Conservation (phyloP, 2,113 vertebrate genomes). For the Megalops atlanticus region DNA sequence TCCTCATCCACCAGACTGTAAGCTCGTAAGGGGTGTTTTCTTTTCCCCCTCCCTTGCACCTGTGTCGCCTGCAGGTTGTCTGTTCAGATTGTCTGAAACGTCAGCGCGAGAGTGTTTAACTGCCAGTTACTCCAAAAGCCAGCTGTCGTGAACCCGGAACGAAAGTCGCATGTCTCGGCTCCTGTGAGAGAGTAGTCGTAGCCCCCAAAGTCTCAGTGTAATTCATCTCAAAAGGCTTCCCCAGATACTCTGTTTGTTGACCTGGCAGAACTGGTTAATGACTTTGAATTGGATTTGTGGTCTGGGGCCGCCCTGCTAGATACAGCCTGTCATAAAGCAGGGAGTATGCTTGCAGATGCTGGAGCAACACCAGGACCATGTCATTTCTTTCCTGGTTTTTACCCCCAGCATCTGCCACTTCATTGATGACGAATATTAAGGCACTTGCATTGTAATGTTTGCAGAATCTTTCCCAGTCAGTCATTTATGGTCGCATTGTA, state of each 20-base stretch:
- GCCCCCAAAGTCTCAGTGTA: background rate
- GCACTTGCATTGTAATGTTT: no score
- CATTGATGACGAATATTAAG: no score
- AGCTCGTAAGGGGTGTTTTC: background rate
- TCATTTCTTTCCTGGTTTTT: background rate
- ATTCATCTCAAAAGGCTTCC: background rate
- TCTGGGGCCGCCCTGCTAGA: background rate
- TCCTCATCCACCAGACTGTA: background rate
- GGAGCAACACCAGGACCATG: no score
- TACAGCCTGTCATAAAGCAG: no score
- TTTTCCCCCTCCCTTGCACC: background rate
- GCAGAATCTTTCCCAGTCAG: no score
- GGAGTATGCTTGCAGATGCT: no score
- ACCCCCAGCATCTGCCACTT: background rate
- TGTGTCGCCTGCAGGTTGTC: background rate
- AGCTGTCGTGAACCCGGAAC: background rate
- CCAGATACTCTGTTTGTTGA: no score
- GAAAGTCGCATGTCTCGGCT: background rate
- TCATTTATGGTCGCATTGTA: no score
- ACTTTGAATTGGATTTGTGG: background rate
- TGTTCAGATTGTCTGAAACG: background rate
- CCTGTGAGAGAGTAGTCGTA: background rate
- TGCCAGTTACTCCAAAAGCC: background rate
- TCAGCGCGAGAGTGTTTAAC: background rate
- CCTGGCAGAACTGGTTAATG: background rate